Base-by-base conservation (phyloP, 2,797 vertebrate genomes). In the Botia almorhae region DNA sequence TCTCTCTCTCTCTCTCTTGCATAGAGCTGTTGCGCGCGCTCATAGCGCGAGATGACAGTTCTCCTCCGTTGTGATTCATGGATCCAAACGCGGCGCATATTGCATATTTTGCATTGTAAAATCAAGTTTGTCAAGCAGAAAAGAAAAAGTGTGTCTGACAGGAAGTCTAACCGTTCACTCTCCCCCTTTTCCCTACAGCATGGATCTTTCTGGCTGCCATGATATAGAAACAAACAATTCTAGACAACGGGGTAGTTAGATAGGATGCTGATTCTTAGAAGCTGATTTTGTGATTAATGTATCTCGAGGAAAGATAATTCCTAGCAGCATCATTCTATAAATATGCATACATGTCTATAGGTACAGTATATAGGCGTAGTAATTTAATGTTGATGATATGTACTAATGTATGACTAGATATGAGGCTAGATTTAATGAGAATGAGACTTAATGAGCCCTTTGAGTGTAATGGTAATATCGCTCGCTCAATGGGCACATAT, bases 401-500 rank as follows among this genome's bases (percentile, higher is more conserved):
- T 58, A 58, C 21, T 58, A 58, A 58, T 58, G 55, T 11, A 12
- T 21, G 8, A 0, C 43, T 46, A 21, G 55, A 29, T 14, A 29
- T 33, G 13, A 33, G 26, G 4, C 2, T 63, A 13, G 16, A 13
- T 16, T 63, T 13, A 63, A 51, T 53, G 48, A 70, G 19, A 26
- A 70, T 51, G 4, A 56, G 3, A 48, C 11, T 51, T 39, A 69
- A 23, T 51, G 43, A 50, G 13, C 16, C 43, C 26, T n/a, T 60
- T 61, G 10, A 46, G 21, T 76, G 8, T 19, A 17, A 21, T 33
- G 33, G 50, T 50, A 23, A 76, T 81, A 91, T 87, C 87, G 90
- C 80, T 90, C 92, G 89, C 91, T 90, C 86, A 93, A 93, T 90
- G 89, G 91, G 89, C 92, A 92, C 93, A 91, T 88, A 92, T 93